Evolutionary conservation across 2,113 vertebrate genomes (phyloP), one percentile per base, ranked within the genome.

Genomic region (Brienomyrus longianalis): DNA sequence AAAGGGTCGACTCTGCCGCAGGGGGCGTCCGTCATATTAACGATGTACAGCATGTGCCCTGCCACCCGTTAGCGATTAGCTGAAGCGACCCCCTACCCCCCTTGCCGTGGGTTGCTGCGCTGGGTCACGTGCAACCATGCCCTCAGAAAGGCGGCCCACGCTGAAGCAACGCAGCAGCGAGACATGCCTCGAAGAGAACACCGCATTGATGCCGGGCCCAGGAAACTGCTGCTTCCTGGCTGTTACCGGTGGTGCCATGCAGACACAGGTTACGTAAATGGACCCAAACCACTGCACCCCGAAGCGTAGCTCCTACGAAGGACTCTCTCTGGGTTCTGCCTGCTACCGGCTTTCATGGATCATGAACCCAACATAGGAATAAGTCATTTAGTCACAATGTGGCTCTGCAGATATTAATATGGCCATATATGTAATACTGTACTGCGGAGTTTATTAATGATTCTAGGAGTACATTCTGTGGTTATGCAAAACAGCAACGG

Each of bases 21-120:
- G 83, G 74, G 91, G 88, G 74, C 86, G 13, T 86, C 83, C 83
- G 89, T 19, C 21, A 91, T 84, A 77, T 56, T 88, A 51, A 88
- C 74, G 83, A 84, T 23, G 35, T 83, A 48, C 39, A 8, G 51
- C 88, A 77, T 59, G 51, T n/a, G 77, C 43, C 31, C 86, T 90
- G 70, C 88, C 80, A 50, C 74, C 74, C 85, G 88, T 77, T 59
- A 56, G 48, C 47, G 56, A 91, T 92, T 91, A 90, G 87, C 62
- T 83, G 11, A 86, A 85, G 87, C 62, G 43, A 88, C 88, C 50
- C 89, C 89, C 1, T 8, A 6, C 21, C 45, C 90, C 90, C 7
- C 7, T 2, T 1, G 1, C 17, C 7, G 7, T 43, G 39, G 39
- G 1, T 21, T 23, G 0, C 39, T n/a, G 47, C 21, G 4, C 2